Percentiles rank a stretch among this genome's conserved stretches.
These are phyloP conservation scores for Agrilus planipennis DNA, from an alignment of 1,140 invertebrate species.

Conservation along the genomic window DNA sequence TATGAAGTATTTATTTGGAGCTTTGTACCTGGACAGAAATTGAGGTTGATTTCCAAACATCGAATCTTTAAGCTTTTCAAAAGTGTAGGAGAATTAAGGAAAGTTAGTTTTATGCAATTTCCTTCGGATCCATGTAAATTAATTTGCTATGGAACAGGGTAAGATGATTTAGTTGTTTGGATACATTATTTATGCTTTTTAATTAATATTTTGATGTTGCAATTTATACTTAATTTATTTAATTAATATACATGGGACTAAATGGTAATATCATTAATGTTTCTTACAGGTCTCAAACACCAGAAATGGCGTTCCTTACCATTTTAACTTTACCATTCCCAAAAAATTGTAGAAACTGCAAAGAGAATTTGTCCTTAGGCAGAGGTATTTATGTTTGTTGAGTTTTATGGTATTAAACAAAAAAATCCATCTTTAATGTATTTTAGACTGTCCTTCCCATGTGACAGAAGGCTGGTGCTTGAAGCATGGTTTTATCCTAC, in stretches of 20 bases:
- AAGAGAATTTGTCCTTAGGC: background rate
- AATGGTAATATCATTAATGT: background rate
- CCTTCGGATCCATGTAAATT: conserved; percentile 30
- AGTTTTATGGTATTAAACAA: background rate
- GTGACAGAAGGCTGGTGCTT: conserved; percentile 28
- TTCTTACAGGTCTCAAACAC: conserved; percentile 19
- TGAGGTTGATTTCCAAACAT: conserved; percentile 26
- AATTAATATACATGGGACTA: background rate
- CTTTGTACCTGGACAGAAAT: conserved; percentile 26
- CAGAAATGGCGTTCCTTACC: conserved; percentile 29
- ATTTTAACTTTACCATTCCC: conserved; percentile 29
- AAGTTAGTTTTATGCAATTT: conserved; percentile 31
- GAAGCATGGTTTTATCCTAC: conserved; percentile 31
- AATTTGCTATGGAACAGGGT: conserved; percentile 31
- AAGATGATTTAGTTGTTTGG: conserved; percentile 17
- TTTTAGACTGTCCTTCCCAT: too few species aligned
- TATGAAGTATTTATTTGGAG: conserved; percentile 31
- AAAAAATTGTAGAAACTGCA: conserved; percentile 29
- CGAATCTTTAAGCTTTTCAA: conserved; percentile 30
- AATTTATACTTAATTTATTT: background rate
- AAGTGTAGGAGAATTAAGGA: conserved; percentile 21
- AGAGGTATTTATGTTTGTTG: too few species aligned
- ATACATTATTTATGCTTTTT: too few species aligned
- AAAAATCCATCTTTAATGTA: conserved; percentile 6
- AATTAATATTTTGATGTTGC: too few species aligned